Base-by-base conservation (phyloP, 2,797 vertebrate genomes). In the Rhinella marina region DNA sequence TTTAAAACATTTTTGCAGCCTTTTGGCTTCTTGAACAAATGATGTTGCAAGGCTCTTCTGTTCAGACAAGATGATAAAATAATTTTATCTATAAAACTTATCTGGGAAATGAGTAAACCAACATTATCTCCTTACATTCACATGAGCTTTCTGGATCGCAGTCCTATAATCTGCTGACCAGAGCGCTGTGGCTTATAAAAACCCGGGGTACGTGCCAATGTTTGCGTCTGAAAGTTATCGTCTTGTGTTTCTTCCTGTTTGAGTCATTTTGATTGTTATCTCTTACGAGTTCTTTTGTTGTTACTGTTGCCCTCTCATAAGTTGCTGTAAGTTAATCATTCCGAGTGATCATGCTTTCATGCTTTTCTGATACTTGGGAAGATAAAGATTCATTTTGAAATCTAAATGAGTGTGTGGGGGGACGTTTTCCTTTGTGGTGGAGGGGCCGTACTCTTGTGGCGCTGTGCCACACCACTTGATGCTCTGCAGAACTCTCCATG, bases 161-260 rank as follows among this genome's bases (percentile, higher is more conserved):
- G 88, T 91, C 90, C 75, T 92, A 90, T 92, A 93, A 91, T 92
- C 81, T 79, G 87, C 52, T 91, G 88, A 92, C 92, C 91, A 91
- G 87, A 82, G 90, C 90, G 91, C 80, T 87, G 84, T 80, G 88
- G 85, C 7, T 83, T 93, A 92, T 92, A 93, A 92, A 91, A 88
- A 89, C 32, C 82, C 86, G 86, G 72, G 10, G 84, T 32, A 41
- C 8, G 88, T 91, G 90, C 91, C 91, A 94, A 86, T 91, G 90
- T 91, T 90, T 92, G 70, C 90, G 88, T 93, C 90, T 89, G 90
- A 92, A 89, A 91, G 86, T 41, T 90, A 88, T 92, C 90, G 90
- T 80, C 87, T 87, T 91, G 75, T 92, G 61, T 91, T 88, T 50
- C 87, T 88, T 92, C 85, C 81, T 91, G 89, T 82, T 64, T 89